Evolutionary conservation across 2,113 vertebrate species (phyloP), one percentile per base, ranked within the genome.

Genomic region (Austrofundulus limnaeus): DNA sequence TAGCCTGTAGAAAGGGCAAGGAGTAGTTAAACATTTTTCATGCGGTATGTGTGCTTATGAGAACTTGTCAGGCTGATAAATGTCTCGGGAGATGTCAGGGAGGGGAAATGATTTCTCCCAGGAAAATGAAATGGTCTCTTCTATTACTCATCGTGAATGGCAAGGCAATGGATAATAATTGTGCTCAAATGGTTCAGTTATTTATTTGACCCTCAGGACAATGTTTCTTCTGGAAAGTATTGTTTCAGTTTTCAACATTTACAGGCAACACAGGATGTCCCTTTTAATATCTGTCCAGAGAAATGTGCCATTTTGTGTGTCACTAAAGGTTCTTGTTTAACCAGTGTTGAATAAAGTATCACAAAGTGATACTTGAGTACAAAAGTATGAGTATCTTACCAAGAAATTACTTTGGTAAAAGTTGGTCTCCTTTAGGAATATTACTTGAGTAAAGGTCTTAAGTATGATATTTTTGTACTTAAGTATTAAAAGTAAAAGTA

Each of bases 141-240:
- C 43, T 28, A 66, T 83, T 77, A 66, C 49, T 78, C 70, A 66
- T 66, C 15, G 59, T 57, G 61, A 68, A 61, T 59, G 42, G 25
- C 67, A 58, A 19, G 24, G 9, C 42, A 51, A 47, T 59, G 45
- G 23, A 55, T 54, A 77, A 81, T 71, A 74, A 74, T 81, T 59
- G 66, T 58, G 47, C 5, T 9, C 68, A 73, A 62, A 76, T 63
- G 34, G 51, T 53, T 70, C 52, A 28, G 48, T 68, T 75, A 70
- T 75, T 72, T 57, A 19, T 64, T 46, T 78, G 48, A 75, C 64
- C 53, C 57, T 52, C 20, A 12, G 42, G 68, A 65, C 53, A 53
- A 39, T 67, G 59, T 70, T 70, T 78, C 28, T 61, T 46, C 64
- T 34, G 37, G 2, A 12, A 31, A 13, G 54, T 51, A 70, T 66